phyloP scores from a whole-genome alignment of 2,113 vertebrate species.

The Ptilonorhynchus violaceus region DNA sequence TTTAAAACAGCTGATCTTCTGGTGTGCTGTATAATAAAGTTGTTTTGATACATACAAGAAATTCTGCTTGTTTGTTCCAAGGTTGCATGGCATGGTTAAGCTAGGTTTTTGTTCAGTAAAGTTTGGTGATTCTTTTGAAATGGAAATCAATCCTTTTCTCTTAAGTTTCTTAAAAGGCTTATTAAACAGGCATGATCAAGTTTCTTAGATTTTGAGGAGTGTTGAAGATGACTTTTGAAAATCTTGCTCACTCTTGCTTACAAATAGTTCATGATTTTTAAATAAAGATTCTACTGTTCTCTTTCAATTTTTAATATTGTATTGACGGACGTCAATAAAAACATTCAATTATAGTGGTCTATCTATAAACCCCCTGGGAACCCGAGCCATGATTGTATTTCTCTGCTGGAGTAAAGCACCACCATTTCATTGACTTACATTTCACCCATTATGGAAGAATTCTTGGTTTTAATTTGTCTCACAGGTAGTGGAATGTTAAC shows the following conservation, averaged over 20 bases:
- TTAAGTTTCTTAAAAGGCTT: neutral
- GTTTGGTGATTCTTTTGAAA: neutral
- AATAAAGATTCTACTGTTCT: neutral
- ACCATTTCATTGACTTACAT: neutral
- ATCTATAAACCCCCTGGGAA: neutral
- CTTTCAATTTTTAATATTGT: neutral
- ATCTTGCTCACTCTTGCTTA: neutral
- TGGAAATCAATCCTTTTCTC: neutral
- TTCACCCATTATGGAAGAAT: neutral
- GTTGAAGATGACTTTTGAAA: neutral
- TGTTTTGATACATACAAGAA: conserved; percentile 9
- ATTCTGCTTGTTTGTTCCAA: neutral
- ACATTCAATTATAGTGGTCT: neutral
- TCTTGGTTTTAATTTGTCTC: neutral
- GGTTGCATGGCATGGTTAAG: neutral
- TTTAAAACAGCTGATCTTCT: conserved; percentile 1
- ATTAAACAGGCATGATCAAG: neutral
- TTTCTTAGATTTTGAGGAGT: neutral
- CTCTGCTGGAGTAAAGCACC: neutral
- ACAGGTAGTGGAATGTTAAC: neutral
- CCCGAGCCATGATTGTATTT: neutral
- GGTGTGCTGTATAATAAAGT: neutral
- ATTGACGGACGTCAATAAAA: neutral
- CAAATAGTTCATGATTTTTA: neutral
- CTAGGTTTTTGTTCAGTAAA: neutral